Percentiles rank a stretch among this genome's conserved stretches.
Conservation (phyloP, 2,888 invertebrate species). For the Linnaemya tessellans region DNA sequence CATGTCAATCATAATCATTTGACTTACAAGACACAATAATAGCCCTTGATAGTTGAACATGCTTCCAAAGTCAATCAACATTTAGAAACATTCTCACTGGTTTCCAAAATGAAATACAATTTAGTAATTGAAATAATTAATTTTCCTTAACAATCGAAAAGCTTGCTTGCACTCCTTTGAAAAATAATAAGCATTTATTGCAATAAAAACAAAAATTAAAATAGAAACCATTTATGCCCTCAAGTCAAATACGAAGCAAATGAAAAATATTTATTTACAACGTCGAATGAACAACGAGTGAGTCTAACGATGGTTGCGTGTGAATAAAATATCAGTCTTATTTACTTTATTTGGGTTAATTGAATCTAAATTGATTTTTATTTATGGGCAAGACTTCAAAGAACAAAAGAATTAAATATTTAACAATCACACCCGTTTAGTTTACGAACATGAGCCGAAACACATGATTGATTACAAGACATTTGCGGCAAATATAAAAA, state of each 20-base stretch:
- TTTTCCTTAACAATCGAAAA: constrained; percentile 37
- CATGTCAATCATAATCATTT: constrained; percentile 55
- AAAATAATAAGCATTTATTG: not conserved
- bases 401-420: constrained; percentile 49
- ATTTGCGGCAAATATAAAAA: constrained; percentile 32
- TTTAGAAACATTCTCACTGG: not conserved
- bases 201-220: constrained; percentile 6
- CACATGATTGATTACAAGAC: constrained; percentile 66
- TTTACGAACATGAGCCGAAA: constrained; percentile 32
- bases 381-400: constrained; percentile 48
- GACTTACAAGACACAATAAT: constrained; percentile 47
- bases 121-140: constrained; percentile 47
- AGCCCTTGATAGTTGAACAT: not conserved
- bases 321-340: constrained; percentile 69
- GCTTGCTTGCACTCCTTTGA: constrained; percentile 28
- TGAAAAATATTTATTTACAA: not conserved
- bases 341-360: constrained; percentile 69
- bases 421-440: constrained; percentile 18
- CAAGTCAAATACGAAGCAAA: constrained; percentile 39
- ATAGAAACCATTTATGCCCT: constrained; percentile 47
- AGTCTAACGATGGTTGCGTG: constrained; percentile 67
- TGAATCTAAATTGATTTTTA: constrained; percentile 71
- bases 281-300: not conserved
- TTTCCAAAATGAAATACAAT: not conserved
- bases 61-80: constrained; percentile 30